Evolutionary conservation across 2,888 invertebrate species (phyloP).

Genomic region (Lagria hirta): DNA sequence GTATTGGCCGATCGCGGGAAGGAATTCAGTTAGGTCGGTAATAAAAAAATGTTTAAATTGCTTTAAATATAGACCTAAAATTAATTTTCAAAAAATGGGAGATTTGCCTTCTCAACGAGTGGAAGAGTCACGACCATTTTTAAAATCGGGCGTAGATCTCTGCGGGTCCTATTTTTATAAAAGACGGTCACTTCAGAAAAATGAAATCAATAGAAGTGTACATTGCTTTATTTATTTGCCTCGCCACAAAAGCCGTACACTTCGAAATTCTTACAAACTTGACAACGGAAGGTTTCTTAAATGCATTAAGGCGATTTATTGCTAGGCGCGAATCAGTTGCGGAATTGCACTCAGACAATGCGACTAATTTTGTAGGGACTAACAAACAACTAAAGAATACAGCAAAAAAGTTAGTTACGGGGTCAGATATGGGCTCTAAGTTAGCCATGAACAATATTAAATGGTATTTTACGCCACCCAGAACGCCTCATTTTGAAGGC

Average conservation of each 20-base stretch:
- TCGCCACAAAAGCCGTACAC: conserved; percentile 31
- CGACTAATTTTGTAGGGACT: conserved; percentile 37
- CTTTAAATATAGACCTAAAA: conserved; percentile 14
- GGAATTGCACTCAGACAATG: conserved; percentile 38
- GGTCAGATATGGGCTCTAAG: background rate
- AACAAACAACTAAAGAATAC: conserved; percentile 15
- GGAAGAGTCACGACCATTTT: conserved; percentile 16
- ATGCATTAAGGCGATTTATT: conserved; percentile 34
- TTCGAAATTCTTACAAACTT: conserved; percentile 29
- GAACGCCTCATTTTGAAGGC: conserved; percentile 1
- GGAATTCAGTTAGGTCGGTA: conserved; percentile 21
- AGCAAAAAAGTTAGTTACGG: background rate
- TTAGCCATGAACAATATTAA: background rate
- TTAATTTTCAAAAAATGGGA: conserved; percentile 11
- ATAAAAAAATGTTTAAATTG: background rate
- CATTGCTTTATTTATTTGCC: background rate
- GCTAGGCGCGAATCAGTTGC: conserved; percentile 28
- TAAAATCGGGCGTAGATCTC: too few species aligned
- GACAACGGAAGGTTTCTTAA: conserved; percentile 29
- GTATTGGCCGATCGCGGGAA: conserved; percentile 27
- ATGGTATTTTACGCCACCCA: conserved; percentile 7
- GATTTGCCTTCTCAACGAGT: conserved; percentile 21
- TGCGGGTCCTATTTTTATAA: background rate
- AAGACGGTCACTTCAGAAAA: background rate
- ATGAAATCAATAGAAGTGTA: background rate